Base-by-base conservation (phyloP, 2,113 vertebrate genomes). In the Osmerus eperlanus region DNA sequence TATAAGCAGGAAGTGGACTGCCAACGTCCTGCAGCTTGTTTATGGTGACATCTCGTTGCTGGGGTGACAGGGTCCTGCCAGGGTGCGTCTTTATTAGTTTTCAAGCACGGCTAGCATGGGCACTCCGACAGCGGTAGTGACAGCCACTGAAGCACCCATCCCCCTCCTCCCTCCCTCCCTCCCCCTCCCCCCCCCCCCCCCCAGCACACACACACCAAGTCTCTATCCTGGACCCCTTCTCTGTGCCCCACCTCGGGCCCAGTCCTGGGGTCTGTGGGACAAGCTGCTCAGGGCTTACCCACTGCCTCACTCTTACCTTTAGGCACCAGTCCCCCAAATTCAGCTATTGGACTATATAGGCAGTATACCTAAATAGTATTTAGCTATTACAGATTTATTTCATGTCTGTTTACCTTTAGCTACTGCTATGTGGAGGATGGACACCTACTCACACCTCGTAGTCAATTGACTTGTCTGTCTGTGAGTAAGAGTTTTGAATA, bases 11-110 rank as follows among this genome's bases (percentile, higher is more conserved):
- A 87, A 86, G 81, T 81, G 76, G 69, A 83, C 80, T 90, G 89
- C 89, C 89, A 91, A 84, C 14, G 55, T 91, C 89, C 88, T 89
- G 91, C 82, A 89, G 89, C 85, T 89, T 91, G 88, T 89, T 91
- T 89, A 86, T 75, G 76, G 81, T 89, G 88, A 90, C 83, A 86
- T 90, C 83, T 87, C 78, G 87, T 83, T 90, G 87, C 82, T 83
- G 80, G 82, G 82, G 84, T 76, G 81, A 75, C 74, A 19, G 81
- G 85, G 82, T 88, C 84, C 84, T 86, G 83, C 84, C 86, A 84
- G 75, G 81, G 67, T 87, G 81, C 16, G 74, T 90, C 90, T 91
- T 90, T 86, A 90, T 92, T 89, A 89, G 85, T 83, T 81, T 85
- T 70, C 71, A 70, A 73, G 77, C 84, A 68, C 74, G 81, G 77